A percentile compares a stretch with the other conserved stretches of the same genome.
Evolutionary conservation across 2,113 vertebrate genomes (phyloP).

Genomic region (Colistium nudipinnis): DNA sequence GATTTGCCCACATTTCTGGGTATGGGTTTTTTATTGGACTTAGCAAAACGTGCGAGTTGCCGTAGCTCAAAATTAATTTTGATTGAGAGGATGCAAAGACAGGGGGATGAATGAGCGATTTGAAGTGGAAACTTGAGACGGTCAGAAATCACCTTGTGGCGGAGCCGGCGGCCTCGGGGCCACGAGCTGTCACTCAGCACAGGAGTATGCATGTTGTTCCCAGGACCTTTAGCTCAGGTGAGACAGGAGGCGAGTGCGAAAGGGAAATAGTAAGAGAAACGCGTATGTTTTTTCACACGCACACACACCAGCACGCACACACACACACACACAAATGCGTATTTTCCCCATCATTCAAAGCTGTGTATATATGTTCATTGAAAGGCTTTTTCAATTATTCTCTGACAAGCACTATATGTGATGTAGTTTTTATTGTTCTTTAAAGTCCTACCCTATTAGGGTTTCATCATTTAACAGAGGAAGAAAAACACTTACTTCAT

Average conservation of each 20-base stretch:
- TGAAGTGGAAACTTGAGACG: slow-evolving; percentile 66
- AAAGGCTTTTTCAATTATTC: not conserved
- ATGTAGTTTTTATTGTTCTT: no score
- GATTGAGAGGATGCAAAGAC: slow-evolving; percentile 4
- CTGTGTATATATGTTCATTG: not conserved
- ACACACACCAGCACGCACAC: slow-evolving; percentile 3
- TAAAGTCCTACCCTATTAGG: no score
- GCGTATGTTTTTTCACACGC: slow-evolving; percentile 40
- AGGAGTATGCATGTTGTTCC: slow-evolving; percentile 70
- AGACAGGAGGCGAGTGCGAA: slow-evolving; percentile 52
- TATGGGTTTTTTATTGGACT: no score
- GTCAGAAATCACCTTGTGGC: slow-evolving; percentile 72
- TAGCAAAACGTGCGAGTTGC: no score
- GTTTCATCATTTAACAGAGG: no score
- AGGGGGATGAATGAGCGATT: slow-evolving; percentile 20
- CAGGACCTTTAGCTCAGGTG: slow-evolving; percentile 77
- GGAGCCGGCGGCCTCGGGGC: slow-evolving; percentile 58
- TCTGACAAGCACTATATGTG: no score
- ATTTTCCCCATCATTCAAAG: slow-evolving; percentile 11
- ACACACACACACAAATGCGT: slow-evolving; percentile 2
- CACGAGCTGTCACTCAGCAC: slow-evolving; percentile 59
- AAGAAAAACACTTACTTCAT: no score
- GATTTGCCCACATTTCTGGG: no score
- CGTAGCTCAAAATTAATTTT: no score
- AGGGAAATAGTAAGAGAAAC: slow-evolving; percentile 20